A percentile compares a stretch with the other conserved stretches of the same genome.
These are phyloP conservation scores for Sylvilagus bachmani DNA, from an alignment of 2,113 vertebrate species.

Conservation along the genomic window DNA sequence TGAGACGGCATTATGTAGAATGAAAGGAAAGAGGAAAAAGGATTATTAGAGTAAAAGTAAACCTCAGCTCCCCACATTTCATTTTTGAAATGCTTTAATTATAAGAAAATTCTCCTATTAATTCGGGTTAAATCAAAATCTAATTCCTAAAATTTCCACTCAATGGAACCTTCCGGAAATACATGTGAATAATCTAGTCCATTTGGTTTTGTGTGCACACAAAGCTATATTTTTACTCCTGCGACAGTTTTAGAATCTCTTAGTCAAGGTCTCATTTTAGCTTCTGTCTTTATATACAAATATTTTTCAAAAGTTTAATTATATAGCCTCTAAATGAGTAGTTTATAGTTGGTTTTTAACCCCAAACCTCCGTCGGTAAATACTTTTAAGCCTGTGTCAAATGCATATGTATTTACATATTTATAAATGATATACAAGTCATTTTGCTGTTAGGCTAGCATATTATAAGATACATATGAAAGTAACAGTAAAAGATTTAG, in stretches of 20 bases:
- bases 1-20: background rate
- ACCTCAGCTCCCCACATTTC: conserved; percentile 26
- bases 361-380: background rate
- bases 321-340: background rate
- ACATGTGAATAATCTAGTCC: background rate
- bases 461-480: background rate
- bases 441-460: background rate
- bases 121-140: conserved; percentile 15
- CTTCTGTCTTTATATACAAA: background rate
- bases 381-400: background rate
- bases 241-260: background rate
- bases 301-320: conserved; percentile 30
- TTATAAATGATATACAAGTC: background rate
- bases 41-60: conserved; percentile 17
- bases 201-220: background rate
- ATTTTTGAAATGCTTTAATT: conserved; percentile 34
- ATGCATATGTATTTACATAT: background rate
- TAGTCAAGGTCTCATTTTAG: background rate
- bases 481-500: conserved; percentile 12
- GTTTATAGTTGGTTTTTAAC: background rate
- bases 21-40: background rate
- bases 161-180: background rate
- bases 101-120: conserved; percentile 35
- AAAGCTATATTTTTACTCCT: conserved; percentile 20
- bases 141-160: conserved; percentile 22